phyloP scores from a whole-genome alignment of 92 coral and sea anemone genomes.

The Paramuricea clavata region DNA sequence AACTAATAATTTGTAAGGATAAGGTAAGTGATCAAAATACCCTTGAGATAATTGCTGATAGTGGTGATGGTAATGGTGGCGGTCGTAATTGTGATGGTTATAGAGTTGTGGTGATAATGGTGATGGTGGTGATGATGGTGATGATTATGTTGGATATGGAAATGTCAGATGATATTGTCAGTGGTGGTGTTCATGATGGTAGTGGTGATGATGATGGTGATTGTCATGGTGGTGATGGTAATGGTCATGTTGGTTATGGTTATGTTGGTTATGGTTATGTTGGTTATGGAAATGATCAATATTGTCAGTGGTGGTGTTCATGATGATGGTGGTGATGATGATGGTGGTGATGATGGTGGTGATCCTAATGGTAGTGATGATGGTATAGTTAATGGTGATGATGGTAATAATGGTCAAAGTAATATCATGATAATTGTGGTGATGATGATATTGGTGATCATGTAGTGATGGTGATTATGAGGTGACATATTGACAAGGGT shows the following conservation, averaged over 20 bases:
- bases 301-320: neutral
- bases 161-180: no score
- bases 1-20: conserved; percentile 74
- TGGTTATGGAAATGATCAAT: no score
- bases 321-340: neutral
- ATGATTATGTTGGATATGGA: no score
- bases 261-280: no score
- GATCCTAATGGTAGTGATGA: no score
- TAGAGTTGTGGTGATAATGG: neutral
- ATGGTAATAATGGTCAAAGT: conserved; percentile 67
- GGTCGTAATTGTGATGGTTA: no score
- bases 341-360: no score
- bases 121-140: neutral
- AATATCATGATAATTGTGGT: neutral
- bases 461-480: neutral
- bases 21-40: conserved; percentile 73
- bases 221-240: conserved; percentile 32
- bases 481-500: no score
- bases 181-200: neutral
- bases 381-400: conserved; percentile 17
- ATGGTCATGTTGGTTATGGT: conserved; percentile 50
- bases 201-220: no score
- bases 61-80: neutral
- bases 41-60: no score
- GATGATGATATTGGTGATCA: neutral